phyloP scores from a whole-genome alignment of 2,888 invertebrate genomes.

The Aphrophora alni region DNA sequence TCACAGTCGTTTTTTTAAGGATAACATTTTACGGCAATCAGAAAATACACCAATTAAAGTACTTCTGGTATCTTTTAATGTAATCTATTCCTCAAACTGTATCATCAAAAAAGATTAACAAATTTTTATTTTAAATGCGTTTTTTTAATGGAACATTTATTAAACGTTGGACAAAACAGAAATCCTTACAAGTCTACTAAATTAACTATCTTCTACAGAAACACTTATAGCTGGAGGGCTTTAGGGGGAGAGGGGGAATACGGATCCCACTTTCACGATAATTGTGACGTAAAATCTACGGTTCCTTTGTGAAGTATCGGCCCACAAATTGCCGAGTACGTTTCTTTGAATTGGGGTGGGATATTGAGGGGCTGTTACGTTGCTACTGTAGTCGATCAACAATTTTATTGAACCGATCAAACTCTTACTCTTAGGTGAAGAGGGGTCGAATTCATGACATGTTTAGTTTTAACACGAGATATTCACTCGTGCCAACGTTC shows the following conservation, averaged over 20 bases:
- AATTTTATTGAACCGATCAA: not conserved
- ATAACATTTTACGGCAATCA: no score
- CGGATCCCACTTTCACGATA: not conserved
- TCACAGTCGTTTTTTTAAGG: no score
- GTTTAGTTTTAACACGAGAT: no score
- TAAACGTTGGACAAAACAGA: no score
- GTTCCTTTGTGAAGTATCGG: not conserved
- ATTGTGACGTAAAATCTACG: not conserved
- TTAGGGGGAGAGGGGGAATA: not conserved
- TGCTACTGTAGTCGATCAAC: conserved; percentile 9
- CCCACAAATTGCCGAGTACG: not conserved
- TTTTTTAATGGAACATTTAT: no score
- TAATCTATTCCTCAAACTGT: no score
- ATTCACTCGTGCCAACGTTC: no score
- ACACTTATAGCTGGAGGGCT: not conserved
- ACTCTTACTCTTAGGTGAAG: not conserved
- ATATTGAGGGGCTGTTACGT: not conserved
- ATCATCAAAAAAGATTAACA: no score
- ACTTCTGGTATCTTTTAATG: no score
- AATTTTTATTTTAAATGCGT: no score
- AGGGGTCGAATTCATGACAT: not conserved
- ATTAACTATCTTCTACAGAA: not conserved
- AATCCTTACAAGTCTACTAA: not conserved
- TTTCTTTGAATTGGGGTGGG: not conserved
- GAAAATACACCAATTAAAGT: no score